A percentile compares a stretch with the other conserved stretches of the same genome.
Evolutionary conservation across 2,888 invertebrate genomes (phyloP).

Genomic region (Trissolcus brochymenae): DNA sequence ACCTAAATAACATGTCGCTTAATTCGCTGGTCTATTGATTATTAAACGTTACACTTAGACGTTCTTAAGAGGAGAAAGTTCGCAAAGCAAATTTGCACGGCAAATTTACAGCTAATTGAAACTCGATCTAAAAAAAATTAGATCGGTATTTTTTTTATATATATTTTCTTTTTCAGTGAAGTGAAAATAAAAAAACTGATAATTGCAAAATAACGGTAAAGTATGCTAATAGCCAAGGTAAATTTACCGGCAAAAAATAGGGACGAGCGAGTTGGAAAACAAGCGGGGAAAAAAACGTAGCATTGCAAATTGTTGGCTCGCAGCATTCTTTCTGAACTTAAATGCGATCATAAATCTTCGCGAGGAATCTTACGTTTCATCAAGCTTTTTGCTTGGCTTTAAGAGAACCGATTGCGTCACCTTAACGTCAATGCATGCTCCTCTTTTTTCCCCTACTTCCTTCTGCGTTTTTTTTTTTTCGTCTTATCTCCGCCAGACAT

Average conservation of each 20-base stretch:
- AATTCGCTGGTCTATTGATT: constrained; percentile 17
- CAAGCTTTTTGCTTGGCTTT: constrained; percentile 33
- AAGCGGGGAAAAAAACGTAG: constrained; percentile 30
- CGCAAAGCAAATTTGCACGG: too few relatives aligned
- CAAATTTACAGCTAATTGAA: too few relatives aligned
- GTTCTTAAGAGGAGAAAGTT: neutral
- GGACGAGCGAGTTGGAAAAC: constrained; percentile 20
- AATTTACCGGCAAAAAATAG: constrained; percentile 8
- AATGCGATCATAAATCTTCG: constrained; percentile 51
- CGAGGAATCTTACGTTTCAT: constrained; percentile 43
- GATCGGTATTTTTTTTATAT: too few relatives aligned
- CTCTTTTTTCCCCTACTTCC: neutral
- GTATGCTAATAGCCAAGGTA: constrained; percentile 10
- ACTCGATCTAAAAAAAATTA: neutral
- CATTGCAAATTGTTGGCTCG: constrained; percentile 49
- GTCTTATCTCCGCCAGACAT: neutral
- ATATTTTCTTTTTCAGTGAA: neutral
- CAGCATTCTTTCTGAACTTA: constrained; percentile 42
- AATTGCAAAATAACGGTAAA: constrained; percentile 9
- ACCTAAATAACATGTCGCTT: constrained; percentile 15
- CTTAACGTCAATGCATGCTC: constrained; percentile 16
- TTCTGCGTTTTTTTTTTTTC: neutral
- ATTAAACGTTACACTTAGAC: constrained; percentile 7
- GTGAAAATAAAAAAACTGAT: constrained; percentile 14
- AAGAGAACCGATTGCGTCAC: constrained; percentile 46